phyloP scores from a whole-genome alignment of 2,113 vertebrate species.

The Grammomys surdaster region DNA sequence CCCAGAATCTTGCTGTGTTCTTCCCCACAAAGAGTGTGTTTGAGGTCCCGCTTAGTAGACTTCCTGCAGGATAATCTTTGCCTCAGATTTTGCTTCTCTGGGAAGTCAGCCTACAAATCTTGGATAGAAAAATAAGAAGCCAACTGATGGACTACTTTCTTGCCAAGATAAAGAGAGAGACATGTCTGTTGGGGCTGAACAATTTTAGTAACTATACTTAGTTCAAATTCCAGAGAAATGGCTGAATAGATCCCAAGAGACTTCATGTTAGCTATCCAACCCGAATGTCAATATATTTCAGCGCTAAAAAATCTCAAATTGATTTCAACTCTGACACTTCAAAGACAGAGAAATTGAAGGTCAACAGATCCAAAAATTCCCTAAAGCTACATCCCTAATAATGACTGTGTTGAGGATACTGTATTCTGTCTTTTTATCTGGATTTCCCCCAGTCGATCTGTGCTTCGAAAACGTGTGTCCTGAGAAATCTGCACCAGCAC shows the following conservation, averaged over 20 bases:
- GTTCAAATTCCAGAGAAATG: not conserved
- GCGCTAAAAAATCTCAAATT: constrained; percentile 3
- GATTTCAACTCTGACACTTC: not conserved
- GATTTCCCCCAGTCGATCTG: not conserved
- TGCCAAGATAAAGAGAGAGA: not conserved
- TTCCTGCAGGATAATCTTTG: not conserved
- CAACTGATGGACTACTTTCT: not conserved
- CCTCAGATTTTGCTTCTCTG: constrained; percentile 1
- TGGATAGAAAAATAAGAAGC: not conserved
- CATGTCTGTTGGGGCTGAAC: not conserved
- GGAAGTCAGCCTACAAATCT: not conserved
- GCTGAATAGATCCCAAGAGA: not conserved
- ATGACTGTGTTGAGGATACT: not conserved
- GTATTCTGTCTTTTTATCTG: not conserved
- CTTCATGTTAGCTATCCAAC: not conserved
- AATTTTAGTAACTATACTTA: not conserved
- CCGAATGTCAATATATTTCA: not conserved
- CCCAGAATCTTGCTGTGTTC: not conserved
- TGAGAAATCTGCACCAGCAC: not conserved
- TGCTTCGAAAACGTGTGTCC: not conserved
- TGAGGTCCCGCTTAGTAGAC: not conserved
- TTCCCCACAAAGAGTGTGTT: not conserved
- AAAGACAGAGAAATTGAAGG: not conserved
- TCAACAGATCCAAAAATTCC: constrained; percentile 7
- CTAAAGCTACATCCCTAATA: not conserved